Evolutionary conservation across 2,113 vertebrate species (phyloP).

Genomic region (Mustela lutreola): DNA sequence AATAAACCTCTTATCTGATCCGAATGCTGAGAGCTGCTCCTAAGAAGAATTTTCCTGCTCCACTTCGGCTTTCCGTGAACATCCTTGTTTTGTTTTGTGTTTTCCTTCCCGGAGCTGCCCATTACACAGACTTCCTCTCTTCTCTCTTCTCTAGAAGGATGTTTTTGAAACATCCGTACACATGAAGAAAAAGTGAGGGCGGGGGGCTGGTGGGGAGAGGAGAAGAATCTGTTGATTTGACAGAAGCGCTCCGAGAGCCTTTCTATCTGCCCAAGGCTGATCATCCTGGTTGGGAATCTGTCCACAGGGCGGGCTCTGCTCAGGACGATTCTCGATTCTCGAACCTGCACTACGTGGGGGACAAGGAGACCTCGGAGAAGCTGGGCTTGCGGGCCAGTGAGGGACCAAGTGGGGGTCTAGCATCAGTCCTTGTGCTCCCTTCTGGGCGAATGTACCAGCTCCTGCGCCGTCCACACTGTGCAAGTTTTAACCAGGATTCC

Average conservation of each 20-base stretch:
- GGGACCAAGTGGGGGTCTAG: neutral
- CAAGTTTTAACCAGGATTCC: neutral
- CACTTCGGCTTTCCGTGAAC: slow-evolving; percentile 57
- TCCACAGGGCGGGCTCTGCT: rapidly evolving
- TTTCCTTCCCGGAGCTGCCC: slow-evolving; percentile 26
- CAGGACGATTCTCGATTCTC: rapidly evolving
- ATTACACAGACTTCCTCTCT: neutral
- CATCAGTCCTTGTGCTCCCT: neutral
- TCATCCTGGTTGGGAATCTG: neutral
- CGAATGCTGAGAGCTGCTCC: slow-evolving; percentile 72
- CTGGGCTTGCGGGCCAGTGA: neutral
- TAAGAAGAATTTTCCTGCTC: slow-evolving; percentile 78
- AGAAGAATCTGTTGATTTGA: neutral
- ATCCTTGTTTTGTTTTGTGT: slow-evolving; percentile 30
- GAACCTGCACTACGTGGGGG: neutral
- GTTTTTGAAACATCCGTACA: neutral
- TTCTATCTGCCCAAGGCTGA: neutral
- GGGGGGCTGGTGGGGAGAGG: neutral
- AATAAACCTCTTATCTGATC: slow-evolving; percentile 86
- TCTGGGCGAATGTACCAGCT: neutral
- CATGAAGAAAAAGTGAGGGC: neutral
- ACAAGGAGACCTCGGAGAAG: neutral
- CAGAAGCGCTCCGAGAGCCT: neutral
- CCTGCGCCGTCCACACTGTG: neutral
- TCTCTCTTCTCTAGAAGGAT: neutral